Percentiles rank a stretch among this genome's conserved stretches.
Evolutionary conservation across 2,888 invertebrate genomes (phyloP).

Genomic region (Lasioglossum calceatum): DNA sequence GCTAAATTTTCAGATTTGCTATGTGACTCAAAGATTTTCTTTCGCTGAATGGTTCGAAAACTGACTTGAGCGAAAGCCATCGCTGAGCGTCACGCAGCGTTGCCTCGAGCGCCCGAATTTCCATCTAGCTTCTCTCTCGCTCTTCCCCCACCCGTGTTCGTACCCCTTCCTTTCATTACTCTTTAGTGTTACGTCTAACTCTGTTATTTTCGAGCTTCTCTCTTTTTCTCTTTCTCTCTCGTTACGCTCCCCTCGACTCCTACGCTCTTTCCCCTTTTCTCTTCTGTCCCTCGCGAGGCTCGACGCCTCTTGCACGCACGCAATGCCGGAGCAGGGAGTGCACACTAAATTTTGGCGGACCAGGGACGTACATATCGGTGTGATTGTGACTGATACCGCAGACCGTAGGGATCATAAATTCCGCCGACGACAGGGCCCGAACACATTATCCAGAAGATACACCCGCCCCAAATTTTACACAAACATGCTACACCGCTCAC

Average conservation of each 20-base stretch:
- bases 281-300: constrained; percentile 28
- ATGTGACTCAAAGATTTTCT: background rate
- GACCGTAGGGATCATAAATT: constrained; percentile 26
- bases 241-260: constrained; percentile 48
- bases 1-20: background rate
- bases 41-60: constrained; percentile 9
- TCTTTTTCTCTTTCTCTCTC: constrained; percentile 1
- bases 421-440: background rate
- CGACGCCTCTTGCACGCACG: constrained; percentile 64
- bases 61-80: constrained; percentile 28
- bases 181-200: constrained; percentile 35
- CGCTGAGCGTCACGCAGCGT: constrained; percentile 51
- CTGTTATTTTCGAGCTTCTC: constrained; percentile 16
- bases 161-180: constrained; percentile 50
- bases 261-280: constrained; percentile 44
- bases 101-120: constrained; percentile 62
- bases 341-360: constrained; percentile 61
- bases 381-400: constrained; percentile 27
- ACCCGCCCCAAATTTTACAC: background rate
- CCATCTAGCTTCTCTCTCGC: constrained; percentile 52
- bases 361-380: constrained; percentile 47
- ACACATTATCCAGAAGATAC: background rate
- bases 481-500: background rate
- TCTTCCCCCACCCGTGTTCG: constrained; percentile 42
- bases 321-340: constrained; percentile 59